Evolutionary conservation across 2,888 invertebrate genomes (phyloP), one percentile per base, ranked within the genome.

Genomic region (Camponotus fellah): DNA sequence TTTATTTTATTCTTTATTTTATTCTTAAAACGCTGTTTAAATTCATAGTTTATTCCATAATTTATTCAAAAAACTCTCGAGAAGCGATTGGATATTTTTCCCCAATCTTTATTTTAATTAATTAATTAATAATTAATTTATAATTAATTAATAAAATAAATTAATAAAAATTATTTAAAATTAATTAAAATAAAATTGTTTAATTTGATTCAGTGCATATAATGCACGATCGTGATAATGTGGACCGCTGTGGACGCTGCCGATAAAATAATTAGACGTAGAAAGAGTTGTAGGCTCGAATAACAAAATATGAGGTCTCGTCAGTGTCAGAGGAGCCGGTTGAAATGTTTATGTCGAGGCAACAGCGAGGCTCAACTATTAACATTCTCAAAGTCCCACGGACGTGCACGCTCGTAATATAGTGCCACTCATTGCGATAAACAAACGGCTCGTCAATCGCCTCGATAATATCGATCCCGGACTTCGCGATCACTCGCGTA

Each of bases 281-380:
- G 43, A 62, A 34, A 71, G 60, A 71, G 60, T 46, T 46, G 43
- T 60, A 43, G 64, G 40, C 26, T 75, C 75, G 32, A 65, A 6
- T 65, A 56, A 75, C 53, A 69, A 68, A 77, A 77, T 77, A 77
- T 43, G 64, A 64, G 32, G 10, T 8, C 26, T 34, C 76, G 21
- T 81, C n/a, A 40, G 46, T 53, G 53, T 81, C 53, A n/a, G 17
- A 66, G 46, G 34, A 71, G 34, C 53, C n/a, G 66, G 37, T 14
- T 80, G 80, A 86, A 79, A 84, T 88, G 83, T 89, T 88, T 88
- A 88, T 26, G 76, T 69, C 75, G 84, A 43, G 21, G 66, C 79
- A 82, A 88, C 86, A 68, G 80, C 60, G 69, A 81, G 74, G 85
- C 60, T 75, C 74, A 85, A 85, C 82, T 87, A 89, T 87, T 79